phyloP scores from a whole-genome alignment of 1,140 invertebrate genomes.

The Cyrtorhinus lividipennis region DNA sequence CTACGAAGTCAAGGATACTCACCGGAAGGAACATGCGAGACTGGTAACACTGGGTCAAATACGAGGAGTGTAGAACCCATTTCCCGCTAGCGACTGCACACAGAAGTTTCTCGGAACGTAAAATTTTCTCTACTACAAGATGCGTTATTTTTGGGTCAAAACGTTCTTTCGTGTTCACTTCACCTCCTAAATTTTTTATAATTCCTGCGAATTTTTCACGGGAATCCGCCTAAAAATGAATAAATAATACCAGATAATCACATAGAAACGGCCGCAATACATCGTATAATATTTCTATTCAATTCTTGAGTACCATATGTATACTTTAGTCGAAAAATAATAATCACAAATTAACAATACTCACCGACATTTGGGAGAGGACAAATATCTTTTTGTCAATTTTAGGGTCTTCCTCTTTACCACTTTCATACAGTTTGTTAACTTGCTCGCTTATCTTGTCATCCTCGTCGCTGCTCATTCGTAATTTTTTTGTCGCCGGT shows the following conservation, averaged over 20 bases:
- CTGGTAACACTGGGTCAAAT: conserved; percentile 48
- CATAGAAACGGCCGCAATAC: too few relatives aligned
- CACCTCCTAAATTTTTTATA: conserved; percentile 30
- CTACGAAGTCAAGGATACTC: conserved; percentile 30
- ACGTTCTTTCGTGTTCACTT: not conserved
- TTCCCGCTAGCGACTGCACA: conserved; percentile 69
- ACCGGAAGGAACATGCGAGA: conserved; percentile 51
- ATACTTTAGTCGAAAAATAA: too few relatives aligned
- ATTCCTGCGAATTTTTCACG: conserved; percentile 33
- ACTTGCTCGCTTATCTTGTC: not conserved
- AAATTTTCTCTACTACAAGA: conserved; percentile 52
- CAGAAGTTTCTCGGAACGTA: conserved; percentile 73
- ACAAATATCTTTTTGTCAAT: conserved; percentile 12
- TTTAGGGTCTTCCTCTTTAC: not conserved
- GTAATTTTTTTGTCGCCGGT: not conserved
- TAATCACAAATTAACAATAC: too few relatives aligned
- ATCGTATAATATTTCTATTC: too few relatives aligned
- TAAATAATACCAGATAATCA: too few relatives aligned
- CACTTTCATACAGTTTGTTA: not conserved
- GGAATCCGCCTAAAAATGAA: conserved; percentile 32
- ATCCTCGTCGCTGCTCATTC: not conserved
- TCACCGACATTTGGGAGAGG: conserved; percentile 19
- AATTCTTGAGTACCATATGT: too few relatives aligned
- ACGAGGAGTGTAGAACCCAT: conserved; percentile 68
- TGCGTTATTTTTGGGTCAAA: conserved; percentile 44